A percentile compares a stretch with the other conserved stretches of the same genome.
These are phyloP conservation scores for Lasiurus cinereus DNA, from an alignment of 2,113 vertebrate species.

Conservation along the genomic window DNA sequence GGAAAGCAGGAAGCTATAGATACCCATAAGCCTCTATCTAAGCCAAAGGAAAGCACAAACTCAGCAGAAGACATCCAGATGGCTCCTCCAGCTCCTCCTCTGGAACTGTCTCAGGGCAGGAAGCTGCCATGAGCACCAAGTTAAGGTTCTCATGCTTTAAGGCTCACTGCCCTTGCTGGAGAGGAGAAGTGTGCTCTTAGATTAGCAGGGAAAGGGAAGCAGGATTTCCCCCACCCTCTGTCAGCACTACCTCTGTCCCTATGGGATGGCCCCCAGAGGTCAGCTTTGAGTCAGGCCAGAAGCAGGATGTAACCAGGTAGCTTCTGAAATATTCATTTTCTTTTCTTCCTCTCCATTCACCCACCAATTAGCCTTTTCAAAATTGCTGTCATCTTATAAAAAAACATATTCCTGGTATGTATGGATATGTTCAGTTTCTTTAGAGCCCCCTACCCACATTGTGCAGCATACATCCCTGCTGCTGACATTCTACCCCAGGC, in stretches of 20 bases:
- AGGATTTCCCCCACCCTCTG: background rate
- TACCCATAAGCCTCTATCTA: slow-evolving; percentile 5
- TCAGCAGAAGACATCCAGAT: background rate
- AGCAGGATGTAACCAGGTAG: background rate
- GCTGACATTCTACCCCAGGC: too few species aligned
- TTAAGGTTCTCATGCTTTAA: background rate
- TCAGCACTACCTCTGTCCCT: background rate
- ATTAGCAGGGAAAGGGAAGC: background rate
- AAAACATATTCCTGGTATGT: slow-evolving; percentile 34
- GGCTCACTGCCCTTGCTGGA: background rate
- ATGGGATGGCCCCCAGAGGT: background rate
- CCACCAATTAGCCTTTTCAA: slow-evolving; percentile 26
- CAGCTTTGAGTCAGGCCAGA: background rate
- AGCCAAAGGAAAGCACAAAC: slow-evolving; percentile 15
- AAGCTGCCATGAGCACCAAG: background rate
- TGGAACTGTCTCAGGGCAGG: background rate
- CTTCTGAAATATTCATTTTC: background rate
- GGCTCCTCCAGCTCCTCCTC: background rate
- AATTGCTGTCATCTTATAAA: slow-evolving; percentile 52
- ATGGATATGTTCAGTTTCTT: slow-evolving; percentile 55
- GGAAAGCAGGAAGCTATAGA: background rate
- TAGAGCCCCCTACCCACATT: background rate
- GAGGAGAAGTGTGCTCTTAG: background rate
- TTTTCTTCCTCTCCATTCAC: slow-evolving; percentile 21
- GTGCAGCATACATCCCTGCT: background rate